phyloP scores from a whole-genome alignment of 53 echinoderm and acorn worm species.

The Henricia sp. region DNA sequence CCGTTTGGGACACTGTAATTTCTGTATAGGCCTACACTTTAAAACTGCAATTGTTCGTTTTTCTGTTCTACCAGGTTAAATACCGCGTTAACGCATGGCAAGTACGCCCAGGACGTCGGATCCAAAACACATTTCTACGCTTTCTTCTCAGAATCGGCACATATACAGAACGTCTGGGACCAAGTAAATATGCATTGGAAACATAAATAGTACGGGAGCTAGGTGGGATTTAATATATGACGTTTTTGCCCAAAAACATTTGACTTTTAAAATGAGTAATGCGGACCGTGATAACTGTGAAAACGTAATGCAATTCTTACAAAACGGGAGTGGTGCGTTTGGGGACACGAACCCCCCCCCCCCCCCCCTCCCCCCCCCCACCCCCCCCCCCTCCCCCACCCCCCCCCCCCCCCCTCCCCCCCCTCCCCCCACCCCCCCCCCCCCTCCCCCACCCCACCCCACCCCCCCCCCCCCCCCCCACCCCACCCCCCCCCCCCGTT shows the following conservation, averaged over 20 bases:
- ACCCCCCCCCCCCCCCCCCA: no score
- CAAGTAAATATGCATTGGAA: slow-evolving; percentile 43
- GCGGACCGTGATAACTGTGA: neutral
- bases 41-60: neutral
- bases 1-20: neutral
- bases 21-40: neutral
- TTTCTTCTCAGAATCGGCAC: slow-evolving; percentile 94
- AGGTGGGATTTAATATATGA: no score
- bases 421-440: no score
- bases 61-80: slow-evolving; percentile 72
- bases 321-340: no score
- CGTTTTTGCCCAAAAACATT: no score
- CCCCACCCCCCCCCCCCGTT: no score
- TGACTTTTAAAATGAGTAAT: neutral
- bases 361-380: no score
- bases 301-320: no score
- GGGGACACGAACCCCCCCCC: no score
- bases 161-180: slow-evolving; percentile 70
- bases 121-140: slow-evolving; percentile 84
- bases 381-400: no score
- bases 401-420: no score
- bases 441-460: no score
- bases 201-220: neutral
- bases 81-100: slow-evolving; percentile 73
- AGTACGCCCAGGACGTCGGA: slow-evolving; percentile 84